Percentiles rank a stretch among this genome's conserved stretches.
Conservation (phyloP, 2,888 invertebrate genomes). For the Coleophora deauratella region DNA sequence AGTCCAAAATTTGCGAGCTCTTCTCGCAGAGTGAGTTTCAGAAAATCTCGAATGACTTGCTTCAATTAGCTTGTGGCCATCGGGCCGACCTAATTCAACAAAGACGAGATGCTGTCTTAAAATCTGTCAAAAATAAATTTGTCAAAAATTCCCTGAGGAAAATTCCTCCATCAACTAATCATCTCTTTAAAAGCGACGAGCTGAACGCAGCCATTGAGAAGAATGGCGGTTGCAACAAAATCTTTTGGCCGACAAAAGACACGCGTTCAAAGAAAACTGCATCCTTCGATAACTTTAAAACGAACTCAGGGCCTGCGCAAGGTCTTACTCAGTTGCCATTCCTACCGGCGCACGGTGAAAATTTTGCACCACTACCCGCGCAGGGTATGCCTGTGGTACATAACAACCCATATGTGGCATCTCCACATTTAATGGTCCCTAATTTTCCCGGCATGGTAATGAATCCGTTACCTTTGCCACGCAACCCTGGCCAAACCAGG, state of each 20-base stretch:
- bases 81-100: constrained; percentile 2
- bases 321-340: not conserved
- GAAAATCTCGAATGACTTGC: not conserved
- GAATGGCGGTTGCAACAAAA: not conserved
- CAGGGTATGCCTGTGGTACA: not conserved
- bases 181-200: not conserved
- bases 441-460: too few relatives aligned
- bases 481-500: not conserved
- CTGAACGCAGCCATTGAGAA: not conserved
- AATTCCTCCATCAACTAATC: not conserved
- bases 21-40: constrained; percentile 1
- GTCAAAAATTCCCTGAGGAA: too few relatives aligned
- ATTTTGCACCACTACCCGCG: not conserved
- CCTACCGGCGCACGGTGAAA: not conserved
- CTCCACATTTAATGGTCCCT: too few relatives aligned
- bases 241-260: not conserved
- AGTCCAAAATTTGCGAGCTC: constrained; percentile 1
- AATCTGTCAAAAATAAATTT: too few relatives aligned
- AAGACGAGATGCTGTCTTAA: not conserved
- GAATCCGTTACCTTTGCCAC: not conserved
- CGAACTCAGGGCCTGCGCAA: not conserved
- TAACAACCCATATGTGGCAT: too few relatives aligned
- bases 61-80: constrained; percentile 2
- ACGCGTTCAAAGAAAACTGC: not conserved
- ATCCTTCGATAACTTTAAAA: not conserved